phyloP scores from a whole-genome alignment of 2,797 vertebrate genomes.

The Phaenicophaeus curvirostris region DNA sequence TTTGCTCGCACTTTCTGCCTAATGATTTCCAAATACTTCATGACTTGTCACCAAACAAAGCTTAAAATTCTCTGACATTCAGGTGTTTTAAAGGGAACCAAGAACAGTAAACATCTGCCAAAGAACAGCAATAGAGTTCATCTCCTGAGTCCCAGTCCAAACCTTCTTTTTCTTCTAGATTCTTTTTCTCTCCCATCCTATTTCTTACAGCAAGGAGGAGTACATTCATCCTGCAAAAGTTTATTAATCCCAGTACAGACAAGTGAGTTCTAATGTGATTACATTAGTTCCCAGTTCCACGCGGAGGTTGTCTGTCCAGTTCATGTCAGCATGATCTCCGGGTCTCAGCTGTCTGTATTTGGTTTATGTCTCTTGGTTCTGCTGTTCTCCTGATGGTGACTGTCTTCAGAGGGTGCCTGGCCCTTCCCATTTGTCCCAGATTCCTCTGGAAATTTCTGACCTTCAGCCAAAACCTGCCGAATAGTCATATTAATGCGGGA shows the following conservation, averaged over 20 bases:
- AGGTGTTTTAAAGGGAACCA: not conserved
- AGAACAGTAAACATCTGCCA: not conserved
- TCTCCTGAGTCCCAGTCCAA: not conserved
- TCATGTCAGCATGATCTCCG: not conserved
- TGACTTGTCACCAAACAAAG: not conserved
- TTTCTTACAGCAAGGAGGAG: not conserved
- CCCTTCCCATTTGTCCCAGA: not conserved
- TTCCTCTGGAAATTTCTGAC: slow-evolving; percentile 82
- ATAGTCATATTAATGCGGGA: slow-evolving; percentile 94
- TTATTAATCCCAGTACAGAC: not conserved
- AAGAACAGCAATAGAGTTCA: not conserved
- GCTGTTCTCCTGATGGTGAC: slow-evolving; percentile 11
- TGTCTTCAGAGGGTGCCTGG: not conserved
- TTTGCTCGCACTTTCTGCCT: not conserved
- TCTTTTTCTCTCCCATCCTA: not conserved
- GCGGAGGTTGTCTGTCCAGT: not conserved
- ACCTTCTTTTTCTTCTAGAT: not conserved
- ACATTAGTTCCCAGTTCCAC: not conserved
- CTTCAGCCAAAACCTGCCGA: slow-evolving; percentile 88
- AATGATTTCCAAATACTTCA: not conserved
- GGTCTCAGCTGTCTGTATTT: slow-evolving; percentile 52
- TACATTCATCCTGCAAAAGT: not conserved
- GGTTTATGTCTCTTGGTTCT: slow-evolving; percentile 64
- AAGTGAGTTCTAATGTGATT: not conserved
- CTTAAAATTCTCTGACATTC: not conserved